Conservation (phyloP, 2,797 vertebrate species). For the Pangasius mekongensis region DNA sequence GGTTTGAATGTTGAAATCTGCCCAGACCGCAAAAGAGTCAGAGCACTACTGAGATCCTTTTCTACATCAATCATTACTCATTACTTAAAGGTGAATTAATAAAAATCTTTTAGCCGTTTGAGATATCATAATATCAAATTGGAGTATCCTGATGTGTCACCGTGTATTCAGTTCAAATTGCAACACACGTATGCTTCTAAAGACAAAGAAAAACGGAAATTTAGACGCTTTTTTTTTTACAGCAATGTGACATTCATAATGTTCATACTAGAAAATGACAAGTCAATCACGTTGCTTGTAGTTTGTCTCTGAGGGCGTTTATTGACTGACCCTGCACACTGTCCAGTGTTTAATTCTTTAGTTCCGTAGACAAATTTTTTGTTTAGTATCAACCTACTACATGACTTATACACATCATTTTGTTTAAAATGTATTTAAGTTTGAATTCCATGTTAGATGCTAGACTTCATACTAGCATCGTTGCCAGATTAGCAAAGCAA, state of each 20-base stretch:
- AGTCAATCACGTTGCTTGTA: neutral
- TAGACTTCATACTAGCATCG: neutral
- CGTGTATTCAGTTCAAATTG: neutral
- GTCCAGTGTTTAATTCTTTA: neutral
- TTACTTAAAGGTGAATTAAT: neutral
- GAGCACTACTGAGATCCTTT: neutral
- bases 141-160: neutral
- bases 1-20: constrained; percentile 26
- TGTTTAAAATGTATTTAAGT: neutral
- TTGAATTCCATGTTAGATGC: neutral
- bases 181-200: neutral
- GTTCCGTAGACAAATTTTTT: neutral
- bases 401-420: neutral
- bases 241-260: neutral
- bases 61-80: neutral
- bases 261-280: neutral
- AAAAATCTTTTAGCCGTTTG: neutral
- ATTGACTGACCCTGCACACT: neutral
- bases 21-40: neutral
- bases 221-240: neutral
- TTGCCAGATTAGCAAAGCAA: neutral
- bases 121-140: neutral
- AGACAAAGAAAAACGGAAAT: neutral
- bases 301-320: neutral
- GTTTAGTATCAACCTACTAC: neutral